A percentile compares a stretch with the other conserved stretches of the same genome.
Conservation (phyloP, 2,888 invertebrate species). For the Drosophila macrospina region DNA sequence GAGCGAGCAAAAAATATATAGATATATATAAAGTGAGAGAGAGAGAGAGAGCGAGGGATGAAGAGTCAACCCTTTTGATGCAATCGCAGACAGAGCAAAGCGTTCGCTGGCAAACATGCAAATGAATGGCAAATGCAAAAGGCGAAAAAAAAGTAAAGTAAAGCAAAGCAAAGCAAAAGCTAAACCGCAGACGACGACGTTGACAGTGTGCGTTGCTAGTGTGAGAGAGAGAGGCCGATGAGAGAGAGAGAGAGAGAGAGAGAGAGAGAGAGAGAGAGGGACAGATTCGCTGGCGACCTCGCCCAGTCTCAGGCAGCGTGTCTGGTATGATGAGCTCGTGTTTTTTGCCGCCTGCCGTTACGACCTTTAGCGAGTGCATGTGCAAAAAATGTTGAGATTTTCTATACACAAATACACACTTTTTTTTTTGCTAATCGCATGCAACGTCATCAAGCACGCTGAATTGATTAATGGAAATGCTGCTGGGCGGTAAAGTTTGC, state of each 20-base stretch:
- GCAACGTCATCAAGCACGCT: constrained; percentile 55
- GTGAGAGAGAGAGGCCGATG: neutral
- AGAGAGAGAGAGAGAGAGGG: neutral
- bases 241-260: constrained; percentile 1
- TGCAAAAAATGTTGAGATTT: constrained; percentile 35
- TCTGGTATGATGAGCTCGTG: constrained; percentile 53
- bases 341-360: constrained; percentile 57
- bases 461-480: constrained; percentile 67
- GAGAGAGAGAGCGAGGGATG: constrained; percentile 3
- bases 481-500: constrained; percentile 20
- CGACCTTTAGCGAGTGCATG: constrained; percentile 71
- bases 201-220: constrained; percentile 12
- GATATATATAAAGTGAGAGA: neutral
- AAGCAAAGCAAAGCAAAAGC: constrained; percentile 40
- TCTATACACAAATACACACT: neutral
- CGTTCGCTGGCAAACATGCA: constrained; percentile 67
- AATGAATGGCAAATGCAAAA: constrained; percentile 74
- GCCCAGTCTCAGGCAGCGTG: constrained; percentile 57
- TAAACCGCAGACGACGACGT: constrained; percentile 49
- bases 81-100: constrained; percentile 45
- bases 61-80: constrained; percentile 60
- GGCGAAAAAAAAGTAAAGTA: constrained; percentile 25
- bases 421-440: constrained; percentile 40
- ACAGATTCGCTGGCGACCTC: constrained; percentile 46
- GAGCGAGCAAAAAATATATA: neutral